Evolutionary conservation across 2,113 vertebrate species (phyloP), one percentile per base, ranked within the genome.

Genomic region (Syngnathus floridae): DNA sequence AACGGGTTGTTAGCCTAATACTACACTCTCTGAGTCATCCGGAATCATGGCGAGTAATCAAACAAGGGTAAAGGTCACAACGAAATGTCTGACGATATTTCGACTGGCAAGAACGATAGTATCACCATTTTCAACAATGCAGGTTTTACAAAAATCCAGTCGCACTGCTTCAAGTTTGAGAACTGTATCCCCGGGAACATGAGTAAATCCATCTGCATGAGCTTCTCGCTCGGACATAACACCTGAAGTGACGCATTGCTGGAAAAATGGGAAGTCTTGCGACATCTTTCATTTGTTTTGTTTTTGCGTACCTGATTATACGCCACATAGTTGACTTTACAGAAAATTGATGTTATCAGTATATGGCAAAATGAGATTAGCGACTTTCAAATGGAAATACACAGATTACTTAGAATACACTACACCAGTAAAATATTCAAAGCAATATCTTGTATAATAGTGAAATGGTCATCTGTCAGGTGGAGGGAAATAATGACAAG

Each of bases 401-500:
- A 31, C 26, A 31, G 40, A 14, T 2, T 5, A 56, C 6, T 56
- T 46, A 31, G 26, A 31, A 31, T 31, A 31, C 26, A 31, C 26
- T 31, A 31, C 26, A 31, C 26, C 26, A 31, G 4, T 1, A 46
- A 4, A 13, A 31, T 31, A 31, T 31, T 31, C 21, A 56, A 31
- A 16, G 54, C 19, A 35, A 58, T 58, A 19, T 59, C 51, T 59
- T 62, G 10, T 55, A 61, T 46, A 73, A 68, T 72, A 73, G 43
- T 3, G 60, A 76, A 67, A 76, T 74, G 3, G 54, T 51, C 56
- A 48, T 67, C 12, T 43, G 26, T 41, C 16, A 51, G 14, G 21
- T 35, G 65, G 62, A 58, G 66, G 66, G 71, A 13, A 65, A 78
- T 75, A 79, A 84, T 80, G 56, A 79, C 68, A 77, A 57, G 75